Evolutionary conservation across 1,140 invertebrate genomes (phyloP), one percentile per base, ranked within the genome.

Genomic region (Orchestia grillus): DNA sequence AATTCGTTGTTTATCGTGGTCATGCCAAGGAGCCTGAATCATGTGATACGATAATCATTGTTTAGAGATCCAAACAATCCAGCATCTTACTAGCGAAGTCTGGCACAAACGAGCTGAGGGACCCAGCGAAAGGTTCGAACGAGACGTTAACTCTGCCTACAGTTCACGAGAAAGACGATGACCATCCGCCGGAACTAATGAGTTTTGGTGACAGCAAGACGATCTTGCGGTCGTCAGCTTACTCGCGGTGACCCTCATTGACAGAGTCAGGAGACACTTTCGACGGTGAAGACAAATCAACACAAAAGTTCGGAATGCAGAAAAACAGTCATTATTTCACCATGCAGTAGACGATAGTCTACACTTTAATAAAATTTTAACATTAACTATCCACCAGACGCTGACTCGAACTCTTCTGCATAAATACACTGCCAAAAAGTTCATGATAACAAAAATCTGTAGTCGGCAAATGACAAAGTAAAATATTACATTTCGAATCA

Each of bases 161-260:
- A 90, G 41, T 90, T 90, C 88, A 41, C 88, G 42, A 42, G 88
- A 90, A 44, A 90, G 88, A 44, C 88, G 88, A 90, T 90, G 88
- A 90, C 88, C 88, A 90, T 90, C 88, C 92, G 92, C 92, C 92
- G 92, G 92, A 94, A 94, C 92, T 94, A 94, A 94, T 94, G 92
- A 45, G 43, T 94, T 94, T 94, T 94, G 92, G 92, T 94, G 92
- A 94, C 92, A 94, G 92, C 92, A 94, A 94, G 44, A 94, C 92
- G 92, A 94, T 94, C 92, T 45, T 94, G 92, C 92, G 92, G 92
- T 94, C 44, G 44, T 94, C 92, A 94, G 92, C 92, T 94, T 94
- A 94, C 92, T 47, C 43, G 88, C 36, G 19, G 92, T 94, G 92
- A 94, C 92, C 92, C 92, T 47, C n/a, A 90, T 42, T 90, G 88